Evolutionary conservation across 2,797 vertebrate species (phyloP), one percentile per base, ranked within the genome.

Genomic region (Myripristis jacobus): DNA sequence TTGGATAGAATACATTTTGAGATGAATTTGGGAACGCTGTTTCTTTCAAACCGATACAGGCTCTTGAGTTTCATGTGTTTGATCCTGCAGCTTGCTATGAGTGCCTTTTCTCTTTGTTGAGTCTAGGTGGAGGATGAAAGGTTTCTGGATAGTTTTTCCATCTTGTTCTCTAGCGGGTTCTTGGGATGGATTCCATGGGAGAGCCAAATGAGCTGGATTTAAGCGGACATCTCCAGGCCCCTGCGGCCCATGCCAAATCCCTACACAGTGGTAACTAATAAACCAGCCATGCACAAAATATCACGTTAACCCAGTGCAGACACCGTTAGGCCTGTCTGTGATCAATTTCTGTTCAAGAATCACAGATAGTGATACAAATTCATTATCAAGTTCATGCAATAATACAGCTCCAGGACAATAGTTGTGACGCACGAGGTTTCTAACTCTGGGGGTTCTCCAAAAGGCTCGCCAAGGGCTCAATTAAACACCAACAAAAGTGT

Each of bases 281-380:
- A 86, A 88, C 78, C 83, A 79, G 80, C 73, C 81, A 79, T 70
- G 79, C 83, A 70, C 69, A 75, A 79, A 67, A 82, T 65, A 66
- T 61, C 66, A 77, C 57, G 51, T 80, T 78, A 43, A 87, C 79
- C 69, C 44, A 19, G 3, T 58, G 69, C 64, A 68, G 60, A 79
- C 57, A 51, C 38, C 36, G 57, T 74, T 34, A 58, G 66, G 51
- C 58, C 44, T 19, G 43, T 6, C 47, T 21, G 12, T 24, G 48
- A 24, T 51, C 21, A 10, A 24, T 51, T 22, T 51, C 22, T 51
- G 11, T 12, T 51, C 48, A 2, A 12, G 21, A 24, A 51, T n/a
- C n/a, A 9, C 48, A 24, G 48, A 51, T 51, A 48, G 18, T 44
- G n/a, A 44, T 44, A 8, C 16, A n/a, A 47, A 47, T 47, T 51